Evolutionary conservation across 2,888 invertebrate genomes (phyloP).

Genomic region (Strigamia crassipes): DNA sequence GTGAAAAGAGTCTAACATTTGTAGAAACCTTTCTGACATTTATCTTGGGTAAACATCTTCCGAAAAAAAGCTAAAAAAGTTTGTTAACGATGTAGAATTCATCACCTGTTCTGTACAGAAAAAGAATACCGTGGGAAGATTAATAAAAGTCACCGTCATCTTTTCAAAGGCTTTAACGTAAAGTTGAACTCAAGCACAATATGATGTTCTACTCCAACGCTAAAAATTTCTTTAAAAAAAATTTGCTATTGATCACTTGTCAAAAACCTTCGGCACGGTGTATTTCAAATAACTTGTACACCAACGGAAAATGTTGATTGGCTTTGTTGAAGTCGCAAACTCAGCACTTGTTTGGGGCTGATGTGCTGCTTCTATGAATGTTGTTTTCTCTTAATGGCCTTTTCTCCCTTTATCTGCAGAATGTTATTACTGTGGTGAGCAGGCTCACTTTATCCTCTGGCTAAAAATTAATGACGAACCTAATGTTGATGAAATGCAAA

Average conservation of each 20-base stretch:
- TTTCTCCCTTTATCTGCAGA: background rate
- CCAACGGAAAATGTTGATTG: background rate
- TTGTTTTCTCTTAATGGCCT: constrained; percentile 25
- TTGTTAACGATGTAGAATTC: constrained; percentile 22
- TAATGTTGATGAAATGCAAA: constrained; percentile 18
- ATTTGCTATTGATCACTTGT: background rate
- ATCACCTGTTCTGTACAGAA: background rate
- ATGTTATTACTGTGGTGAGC: background rate
- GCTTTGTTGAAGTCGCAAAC: background rate
- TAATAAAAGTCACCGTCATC: background rate
- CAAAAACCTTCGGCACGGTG: background rate
- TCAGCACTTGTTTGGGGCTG: background rate
- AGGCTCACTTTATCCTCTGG: background rate
- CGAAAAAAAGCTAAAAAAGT: background rate
- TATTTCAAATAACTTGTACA: background rate
- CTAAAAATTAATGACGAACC: background rate
- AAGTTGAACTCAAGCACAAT: background rate
- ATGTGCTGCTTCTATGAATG: constrained; percentile 28
- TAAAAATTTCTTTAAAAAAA: background rate
- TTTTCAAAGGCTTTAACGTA: background rate
- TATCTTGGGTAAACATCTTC: background rate
- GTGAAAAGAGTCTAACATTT: constrained; percentile 12
- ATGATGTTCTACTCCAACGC: too few relatives aligned
- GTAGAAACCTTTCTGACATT: constrained; percentile 2
- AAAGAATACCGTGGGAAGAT: background rate